Evolutionary conservation across 2,888 invertebrate genomes (phyloP), one percentile per base, ranked within the genome.

Genomic region (Mythimna albipuncta): DNA sequence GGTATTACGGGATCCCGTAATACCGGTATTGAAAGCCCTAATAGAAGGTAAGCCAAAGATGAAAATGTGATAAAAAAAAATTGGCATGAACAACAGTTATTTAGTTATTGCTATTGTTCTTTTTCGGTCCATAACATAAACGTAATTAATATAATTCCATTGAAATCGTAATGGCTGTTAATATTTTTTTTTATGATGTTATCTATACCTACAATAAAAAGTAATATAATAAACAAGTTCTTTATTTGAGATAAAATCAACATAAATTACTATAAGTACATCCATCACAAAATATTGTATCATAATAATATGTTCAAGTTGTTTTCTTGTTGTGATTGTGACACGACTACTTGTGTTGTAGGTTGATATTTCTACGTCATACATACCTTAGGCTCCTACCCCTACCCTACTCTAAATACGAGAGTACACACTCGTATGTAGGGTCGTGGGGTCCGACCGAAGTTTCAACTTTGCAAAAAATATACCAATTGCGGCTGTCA

Each of bases 41-140:
- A 64, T 65, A 69, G 38, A 54, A 68, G 44, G 54, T 64, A 73
- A 67, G 68, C 84, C 84, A 84, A 87, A 87, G 81, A 82, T 73
- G 62, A 72, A 75, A 69, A 75, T 82, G 77, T 76, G 78, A 83
- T 77, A 79, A 69, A 70, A 58, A 55, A 50, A 58, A 44, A 66
- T 69, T 64, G 65, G 68, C 72, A 55, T 11, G 32, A 70, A 61
- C 19, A 64, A 55, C 55, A 71, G 50, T 63, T 35, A 21, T 55
- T 59, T 6, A 32, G 10, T 54, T 26, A 58, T 63, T 62, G 21
- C 44, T 66, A 13, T 54, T 64, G 63, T 70, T 61, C 41, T 41
- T 52, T 32, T 38, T 35, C 67, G 66, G 67, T 79, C 59, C 55
- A 21, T 79, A 64, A 58, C 41, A 64, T 44, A 16, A 55, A 54